Evolutionary conservation across 2,888 invertebrate species (phyloP).

Genomic region (Onchidella celtica): DNA sequence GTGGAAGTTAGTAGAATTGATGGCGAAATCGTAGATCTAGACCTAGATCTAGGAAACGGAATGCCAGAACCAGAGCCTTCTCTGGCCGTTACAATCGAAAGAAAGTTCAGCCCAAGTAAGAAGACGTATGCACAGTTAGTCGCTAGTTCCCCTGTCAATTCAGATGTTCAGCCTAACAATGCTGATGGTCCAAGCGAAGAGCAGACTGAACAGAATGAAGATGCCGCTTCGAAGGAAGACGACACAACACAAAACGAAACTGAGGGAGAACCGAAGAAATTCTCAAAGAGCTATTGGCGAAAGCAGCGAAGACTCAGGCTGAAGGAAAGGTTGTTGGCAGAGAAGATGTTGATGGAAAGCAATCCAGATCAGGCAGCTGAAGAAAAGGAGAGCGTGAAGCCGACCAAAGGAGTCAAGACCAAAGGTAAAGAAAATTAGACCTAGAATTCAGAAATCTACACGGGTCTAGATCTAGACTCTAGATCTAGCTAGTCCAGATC

Average conservation of each 20-base stretch:
- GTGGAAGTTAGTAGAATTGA: neutral
- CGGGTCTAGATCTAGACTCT: too few relatives aligned
- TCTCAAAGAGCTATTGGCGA: slow-evolving; percentile 48
- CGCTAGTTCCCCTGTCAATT: neutral
- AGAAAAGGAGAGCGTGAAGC: slow-evolving; percentile 27
- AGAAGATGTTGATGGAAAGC: slow-evolving; percentile 35
- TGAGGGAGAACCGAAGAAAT: slow-evolving; percentile 35
- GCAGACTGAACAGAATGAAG: neutral
- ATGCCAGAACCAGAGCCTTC: neutral
- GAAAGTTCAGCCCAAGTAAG: neutral
- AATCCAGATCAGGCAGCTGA: slow-evolving; percentile 35
- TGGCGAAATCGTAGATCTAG: neutral
- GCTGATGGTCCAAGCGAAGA: neutral
- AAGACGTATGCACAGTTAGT: neutral
- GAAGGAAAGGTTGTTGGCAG: slow-evolving; percentile 41
- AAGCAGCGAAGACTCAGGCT: slow-evolving; percentile 46
- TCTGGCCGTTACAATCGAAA: too few relatives aligned
- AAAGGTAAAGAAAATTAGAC: slow-evolving; percentile 20
- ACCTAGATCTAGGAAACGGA: neutral
- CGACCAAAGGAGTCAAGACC: slow-evolving; percentile 41
- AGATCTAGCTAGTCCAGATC: too few relatives aligned
- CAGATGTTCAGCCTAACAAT: neutral
- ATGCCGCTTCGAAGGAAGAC: neutral
- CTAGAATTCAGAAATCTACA: neutral
- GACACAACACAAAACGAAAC: neutral